Conservation (phyloP, 1,140 invertebrate species). For the Hydropsyche tenuis region DNA sequence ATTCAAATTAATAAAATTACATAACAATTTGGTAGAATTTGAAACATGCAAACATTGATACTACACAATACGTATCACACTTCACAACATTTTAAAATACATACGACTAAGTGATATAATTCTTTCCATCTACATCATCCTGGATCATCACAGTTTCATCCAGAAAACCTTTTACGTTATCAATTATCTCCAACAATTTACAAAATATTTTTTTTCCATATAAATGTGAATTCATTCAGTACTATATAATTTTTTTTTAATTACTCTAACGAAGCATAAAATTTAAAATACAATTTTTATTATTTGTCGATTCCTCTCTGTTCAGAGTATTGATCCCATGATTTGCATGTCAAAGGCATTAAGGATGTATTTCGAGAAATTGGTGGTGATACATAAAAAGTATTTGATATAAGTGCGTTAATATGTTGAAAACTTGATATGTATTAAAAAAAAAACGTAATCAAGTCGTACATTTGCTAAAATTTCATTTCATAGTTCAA, state of each 20-base stretch:
- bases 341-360: conserved; percentile 30
- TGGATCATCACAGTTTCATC: too few species aligned
- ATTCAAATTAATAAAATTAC: conserved; percentile 16
- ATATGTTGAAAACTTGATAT: too few species aligned
- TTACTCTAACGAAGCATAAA: conserved; percentile 9
- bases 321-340: conserved; percentile 36
- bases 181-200: too few species aligned
- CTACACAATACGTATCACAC: neutral
- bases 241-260: too few species aligned
- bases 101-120: too few species aligned
- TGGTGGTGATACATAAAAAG: too few species aligned
- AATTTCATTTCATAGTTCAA: too few species aligned
- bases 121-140: too few species aligned
- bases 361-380: neutral
- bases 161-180: too few species aligned
- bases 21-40: conserved; percentile 23
- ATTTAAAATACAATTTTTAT: conserved; percentile 22
- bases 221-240: too few species aligned
- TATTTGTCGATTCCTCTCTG: conserved; percentile 38
- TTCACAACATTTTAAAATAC: neutral
- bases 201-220: too few species aligned
- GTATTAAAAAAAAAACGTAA: neutral
- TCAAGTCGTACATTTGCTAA: neutral
- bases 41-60: conserved; percentile 24
- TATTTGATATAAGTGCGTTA: neutral